Conservation (phyloP, 2,113 vertebrate genomes). For the Nymphicus hollandicus region DNA sequence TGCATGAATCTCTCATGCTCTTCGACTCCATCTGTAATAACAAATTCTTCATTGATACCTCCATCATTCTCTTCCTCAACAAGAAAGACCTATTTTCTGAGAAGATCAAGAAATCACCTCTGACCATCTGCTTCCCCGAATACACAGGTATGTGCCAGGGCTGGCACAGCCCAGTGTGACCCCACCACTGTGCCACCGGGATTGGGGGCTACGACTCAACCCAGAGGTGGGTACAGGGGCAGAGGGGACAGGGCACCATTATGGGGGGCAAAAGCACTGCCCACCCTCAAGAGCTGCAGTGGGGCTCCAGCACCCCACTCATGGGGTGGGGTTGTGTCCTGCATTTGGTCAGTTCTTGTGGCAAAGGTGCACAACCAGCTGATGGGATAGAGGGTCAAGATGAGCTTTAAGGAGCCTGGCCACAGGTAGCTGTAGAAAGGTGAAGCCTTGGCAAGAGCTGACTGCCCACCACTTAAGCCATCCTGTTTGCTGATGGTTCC, state of each 20-base stretch:
- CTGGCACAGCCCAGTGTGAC: fast-evolving
- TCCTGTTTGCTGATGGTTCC: not conserved
- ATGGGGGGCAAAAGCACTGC: no score
- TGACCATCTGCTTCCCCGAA: constrained; percentile 99
- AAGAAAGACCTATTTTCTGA: constrained; percentile 99
- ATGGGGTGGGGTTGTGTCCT: not conserved
- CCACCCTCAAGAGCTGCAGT: not conserved
- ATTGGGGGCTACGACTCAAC: not conserved
- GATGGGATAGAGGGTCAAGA: no score
- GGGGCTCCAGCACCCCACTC: not conserved
- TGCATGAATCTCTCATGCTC: constrained; percentile 99
- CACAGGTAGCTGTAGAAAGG: not conserved
- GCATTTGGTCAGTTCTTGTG: fast-evolving
- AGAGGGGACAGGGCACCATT: not conserved
- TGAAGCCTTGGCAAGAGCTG: not conserved
- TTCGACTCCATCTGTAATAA: constrained; percentile 99
- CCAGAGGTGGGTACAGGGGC: not conserved
- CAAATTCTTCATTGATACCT: constrained; percentile 99
- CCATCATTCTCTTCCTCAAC: constrained; percentile 99
- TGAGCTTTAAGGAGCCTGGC: not conserved
- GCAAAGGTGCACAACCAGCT: not conserved
- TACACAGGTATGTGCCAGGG: constrained; percentile 85
- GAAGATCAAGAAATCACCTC: constrained; percentile 98
- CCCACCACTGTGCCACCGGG: fast-evolving
- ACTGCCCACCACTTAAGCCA: not conserved